These are phyloP conservation scores for Mimumesa dahlbomi DNA, from an alignment of 2,888 invertebrate genomes.

Conservation along the genomic window DNA sequence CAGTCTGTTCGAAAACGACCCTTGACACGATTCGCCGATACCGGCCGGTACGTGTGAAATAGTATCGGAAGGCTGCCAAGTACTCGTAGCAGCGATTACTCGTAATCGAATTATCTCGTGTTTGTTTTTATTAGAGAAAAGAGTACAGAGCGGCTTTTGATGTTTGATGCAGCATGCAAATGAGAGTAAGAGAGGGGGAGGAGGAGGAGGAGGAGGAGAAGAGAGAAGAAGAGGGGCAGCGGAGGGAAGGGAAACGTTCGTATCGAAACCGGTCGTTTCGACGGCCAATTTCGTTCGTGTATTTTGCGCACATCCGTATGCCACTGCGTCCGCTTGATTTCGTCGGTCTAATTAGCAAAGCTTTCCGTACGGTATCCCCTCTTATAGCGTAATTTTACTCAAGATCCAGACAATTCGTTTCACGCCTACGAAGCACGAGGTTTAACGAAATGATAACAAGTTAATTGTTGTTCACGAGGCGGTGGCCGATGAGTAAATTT, in stretches of 20 bases:
- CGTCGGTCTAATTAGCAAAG: slow-evolving; percentile 51
- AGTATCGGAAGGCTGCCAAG: background rate
- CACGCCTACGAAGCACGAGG: too few relatives aligned
- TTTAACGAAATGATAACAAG: too few relatives aligned
- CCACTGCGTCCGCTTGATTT: slow-evolving; percentile 33
- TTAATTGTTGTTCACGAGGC: too few relatives aligned
- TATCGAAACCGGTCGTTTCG: slow-evolving; percentile 54
- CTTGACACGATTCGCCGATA: background rate
- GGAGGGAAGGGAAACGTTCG: slow-evolving; percentile 41
- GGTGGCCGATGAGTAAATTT: background rate
- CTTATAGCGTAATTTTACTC: too few relatives aligned
- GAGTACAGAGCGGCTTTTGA: slow-evolving; percentile 44
- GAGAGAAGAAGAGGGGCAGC: background rate
- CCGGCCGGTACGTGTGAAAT: background rate
- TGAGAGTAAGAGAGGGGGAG: slow-evolving; percentile 2
- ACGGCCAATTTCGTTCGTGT: slow-evolving; percentile 47
- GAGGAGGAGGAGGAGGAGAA: background rate
- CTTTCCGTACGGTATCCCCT: too few relatives aligned
- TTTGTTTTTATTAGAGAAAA: too few relatives aligned
- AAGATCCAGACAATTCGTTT: too few relatives aligned
- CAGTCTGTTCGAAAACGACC: too few relatives aligned
- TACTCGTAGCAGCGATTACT: background rate
- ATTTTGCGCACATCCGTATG: slow-evolving; percentile 22
- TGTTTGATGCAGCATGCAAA: slow-evolving; percentile 35
- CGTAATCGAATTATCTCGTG: slow-evolving; percentile 29